phyloP scores from a whole-genome alignment of 2,888 invertebrate species.

The Drosophila melanocephala region DNA sequence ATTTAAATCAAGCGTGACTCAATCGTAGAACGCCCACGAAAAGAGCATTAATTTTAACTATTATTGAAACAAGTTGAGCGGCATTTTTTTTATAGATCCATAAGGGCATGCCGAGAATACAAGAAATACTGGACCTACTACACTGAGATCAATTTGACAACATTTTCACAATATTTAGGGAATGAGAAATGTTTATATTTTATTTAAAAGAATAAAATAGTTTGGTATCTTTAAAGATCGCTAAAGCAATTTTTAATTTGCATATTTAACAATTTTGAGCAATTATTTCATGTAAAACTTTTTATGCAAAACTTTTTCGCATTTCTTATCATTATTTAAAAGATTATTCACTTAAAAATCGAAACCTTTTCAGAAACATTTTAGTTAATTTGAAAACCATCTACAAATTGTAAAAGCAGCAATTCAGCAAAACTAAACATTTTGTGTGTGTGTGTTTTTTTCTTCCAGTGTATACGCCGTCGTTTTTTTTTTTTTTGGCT shows the following conservation, averaged over 20 bases:
- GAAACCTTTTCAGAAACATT: neutral
- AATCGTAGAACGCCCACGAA: constrained; percentile 61
- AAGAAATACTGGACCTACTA: neutral
- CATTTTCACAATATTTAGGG: neutral
- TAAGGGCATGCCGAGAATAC: constrained; percentile 40
- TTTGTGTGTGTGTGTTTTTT: neutral
- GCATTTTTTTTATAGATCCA: constrained; percentile 16
- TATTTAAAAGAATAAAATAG: too few relatives aligned
- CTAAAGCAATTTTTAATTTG: neutral
- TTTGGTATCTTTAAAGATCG: neutral
- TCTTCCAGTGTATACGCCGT: neutral
- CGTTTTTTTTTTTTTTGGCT: constrained; percentile 2
- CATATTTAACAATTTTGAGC: neutral
- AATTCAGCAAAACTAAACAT: neutral
- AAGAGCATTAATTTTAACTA: constrained; percentile 2
- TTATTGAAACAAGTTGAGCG: constrained; percentile 28
- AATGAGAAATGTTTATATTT: neutral
- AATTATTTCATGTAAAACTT: neutral
- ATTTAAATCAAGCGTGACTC: constrained; percentile 53
- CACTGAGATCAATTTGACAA: neutral
- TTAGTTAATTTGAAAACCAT: neutral
- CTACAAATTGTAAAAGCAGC: neutral
- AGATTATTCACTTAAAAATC: neutral
- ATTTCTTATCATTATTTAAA: neutral
- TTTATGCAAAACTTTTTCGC: neutral